Base-by-base conservation (phyloP, 2,797 vertebrate genomes). In the Triplophysa bombifrons region DNA sequence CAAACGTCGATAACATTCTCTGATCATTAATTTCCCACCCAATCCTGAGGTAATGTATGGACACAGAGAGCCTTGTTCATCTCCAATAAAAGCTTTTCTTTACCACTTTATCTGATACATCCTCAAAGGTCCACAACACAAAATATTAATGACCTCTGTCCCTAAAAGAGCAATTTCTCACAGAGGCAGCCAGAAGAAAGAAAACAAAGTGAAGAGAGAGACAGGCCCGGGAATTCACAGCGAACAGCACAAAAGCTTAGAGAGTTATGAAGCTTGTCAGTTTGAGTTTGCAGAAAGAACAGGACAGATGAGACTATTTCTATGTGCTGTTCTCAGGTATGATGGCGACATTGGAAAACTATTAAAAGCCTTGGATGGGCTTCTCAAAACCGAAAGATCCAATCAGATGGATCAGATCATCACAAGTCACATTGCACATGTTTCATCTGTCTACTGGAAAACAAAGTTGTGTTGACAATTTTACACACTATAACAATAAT, bases 11-110 rank as follows among this genome's bases (percentile, higher is more conserved):
- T 92, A 82, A 75, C 89, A 90, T 94, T 90, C 90, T 88, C 86
- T 84, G 84, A 91, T 91, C 92, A 91, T 92, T 91, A 87, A 88
- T 92, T 92, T 91, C 80, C 86, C 80, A 87, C 88, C 86, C 87
- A 88, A 90, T 89, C 91, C 88, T 87, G 88, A 90, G 84, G 84
- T 88, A 89, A 90, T 91, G 87, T 89, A 89, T 86, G 88, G 88
- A 88, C 90, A 89, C 86, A 83, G 86, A 91, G 90, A 87, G 87
- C 86, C 85, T 85, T 87, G 87, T 87, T 93, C 89, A 89, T 90
- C 89, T 92, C 88, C 91, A 86, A 91, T 89, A 89, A 87, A 84
- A 89, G 84, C 84, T 91, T 92, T 89, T 86, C 87, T 89, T 81
- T 81, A 71, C 80, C 78, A 71, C 76, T 75, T 71, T 64, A 68